Percentiles rank a stretch among this genome's conserved stretches.
Conservation (phyloP, 2,797 vertebrate genomes). For the Rhinoraja longicauda region DNA sequence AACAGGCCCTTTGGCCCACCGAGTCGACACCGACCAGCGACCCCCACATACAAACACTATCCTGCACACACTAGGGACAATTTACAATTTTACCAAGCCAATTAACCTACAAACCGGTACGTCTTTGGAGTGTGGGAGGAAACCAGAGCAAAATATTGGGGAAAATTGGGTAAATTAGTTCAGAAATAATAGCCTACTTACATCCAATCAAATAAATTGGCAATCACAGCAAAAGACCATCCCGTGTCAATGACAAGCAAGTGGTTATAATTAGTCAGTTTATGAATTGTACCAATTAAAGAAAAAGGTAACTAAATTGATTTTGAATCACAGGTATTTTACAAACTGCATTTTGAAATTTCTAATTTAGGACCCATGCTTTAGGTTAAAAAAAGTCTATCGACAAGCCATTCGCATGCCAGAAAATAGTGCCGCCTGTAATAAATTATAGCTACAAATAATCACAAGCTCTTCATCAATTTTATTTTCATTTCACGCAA, state of each 20-base stretch:
- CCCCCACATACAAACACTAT: too few relatives aligned
- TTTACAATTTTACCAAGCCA: too few relatives aligned
- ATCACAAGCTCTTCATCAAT: conserved; percentile 79
- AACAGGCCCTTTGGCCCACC: too few relatives aligned
- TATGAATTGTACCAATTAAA: background rate
- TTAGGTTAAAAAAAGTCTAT: conserved; percentile 64
- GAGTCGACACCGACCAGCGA: too few relatives aligned
- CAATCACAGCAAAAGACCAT: background rate
- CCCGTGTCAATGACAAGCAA: background rate
- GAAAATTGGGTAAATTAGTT: background rate
- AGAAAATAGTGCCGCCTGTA: conserved; percentile 81
- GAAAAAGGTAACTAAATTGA: background rate
- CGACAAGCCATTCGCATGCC: conserved; percentile 73
- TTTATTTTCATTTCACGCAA: conserved; percentile 75
- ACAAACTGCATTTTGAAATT: background rate
- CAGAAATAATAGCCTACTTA: conserved; percentile 4
- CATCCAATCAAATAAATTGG: background rate
- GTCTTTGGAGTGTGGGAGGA: background rate
- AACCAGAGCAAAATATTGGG: background rate
- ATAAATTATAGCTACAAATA: conserved; percentile 78
- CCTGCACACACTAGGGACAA: too few relatives aligned
- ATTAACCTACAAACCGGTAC: too few relatives aligned
- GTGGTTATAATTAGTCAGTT: background rate
- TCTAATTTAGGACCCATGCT: conserved; percentile 47
- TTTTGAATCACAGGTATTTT: background rate